Evolutionary conservation across 2,113 vertebrate species (phyloP), one percentile per base, ranked within the genome.

Genomic region (Otis tarda): DNA sequence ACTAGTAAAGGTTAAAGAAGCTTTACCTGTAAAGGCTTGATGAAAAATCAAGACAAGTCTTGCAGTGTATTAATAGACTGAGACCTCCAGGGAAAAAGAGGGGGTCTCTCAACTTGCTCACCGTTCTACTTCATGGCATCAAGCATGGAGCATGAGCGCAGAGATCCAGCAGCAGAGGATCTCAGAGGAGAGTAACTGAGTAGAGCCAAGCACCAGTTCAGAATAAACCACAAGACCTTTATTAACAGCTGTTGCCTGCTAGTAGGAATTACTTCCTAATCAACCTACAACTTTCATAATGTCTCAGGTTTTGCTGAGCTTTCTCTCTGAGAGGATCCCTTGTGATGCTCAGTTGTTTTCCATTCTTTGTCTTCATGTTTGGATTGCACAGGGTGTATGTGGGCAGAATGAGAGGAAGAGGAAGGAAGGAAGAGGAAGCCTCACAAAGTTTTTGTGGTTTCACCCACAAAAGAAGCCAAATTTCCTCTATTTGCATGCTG

Each of bases 401-500:
- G 49, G 92, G 87, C 39, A 75, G 85, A 85, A 59, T n/a, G 41
- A 89, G 84, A 94, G 70, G 63, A 76, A 64, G 90, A 61, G 61
- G 67, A 71, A 94, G 89, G 92, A 93, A 94, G 81, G 84, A 84
- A 84, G 89, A 84, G 41, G 30, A 84, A 93, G 61, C 84, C 70
- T 95, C 70, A 71, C 81, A 45, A 69, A 65, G n/a, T 52, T 93
- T 41, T 96, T 94, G 94, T 93, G 94, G 94, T 94, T 97, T 93
- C 52, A 87, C 92, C 84, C 90, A 73, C 88, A 90, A 80, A 15
- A 60, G 27, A 93, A 77, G 49, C 23, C 83, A 83, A 31, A 82
- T 83, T 90, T 94, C 65, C 67, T 17, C 25, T 71, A 30, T 83
- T 88, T 91, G 57, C 22, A n/a, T 65, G 18, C 37, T 43, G 18